Conservation (phyloP, 2,113 vertebrate species). For the Osmerus eperlanus region DNA sequence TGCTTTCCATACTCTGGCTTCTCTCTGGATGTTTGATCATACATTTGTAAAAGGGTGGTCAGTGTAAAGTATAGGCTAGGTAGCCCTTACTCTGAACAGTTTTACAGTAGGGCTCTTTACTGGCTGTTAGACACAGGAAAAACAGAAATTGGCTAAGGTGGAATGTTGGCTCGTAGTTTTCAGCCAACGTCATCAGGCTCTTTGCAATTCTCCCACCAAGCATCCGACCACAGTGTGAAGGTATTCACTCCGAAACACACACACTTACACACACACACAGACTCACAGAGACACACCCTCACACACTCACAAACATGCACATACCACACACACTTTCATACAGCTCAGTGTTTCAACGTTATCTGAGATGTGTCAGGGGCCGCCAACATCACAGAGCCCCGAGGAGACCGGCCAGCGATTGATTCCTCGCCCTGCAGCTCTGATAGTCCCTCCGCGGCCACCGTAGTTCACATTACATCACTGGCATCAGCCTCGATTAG, state of each 20-base stretch:
- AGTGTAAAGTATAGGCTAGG: too few species aligned
- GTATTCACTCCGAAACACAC: neutral
- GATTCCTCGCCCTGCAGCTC: constrained; percentile 32
- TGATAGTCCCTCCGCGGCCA: constrained; percentile 39
- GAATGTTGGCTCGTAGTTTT: neutral
- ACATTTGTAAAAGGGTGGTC: neutral
- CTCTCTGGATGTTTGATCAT: neutral
- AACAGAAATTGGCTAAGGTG: neutral
- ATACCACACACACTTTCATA: neutral
- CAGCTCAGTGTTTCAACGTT: constrained; percentile 33
- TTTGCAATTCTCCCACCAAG: constrained; percentile 19
- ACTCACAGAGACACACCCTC: neutral
- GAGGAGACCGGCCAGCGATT: constrained; percentile 19
- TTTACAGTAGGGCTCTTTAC: too few species aligned
- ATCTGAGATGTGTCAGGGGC: constrained; percentile 45
- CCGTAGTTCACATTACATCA: constrained; percentile 64
- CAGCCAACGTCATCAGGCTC: constrained; percentile 7
- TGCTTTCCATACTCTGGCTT: neutral
- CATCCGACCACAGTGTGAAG: constrained; percentile 4
- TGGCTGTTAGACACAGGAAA: neutral
- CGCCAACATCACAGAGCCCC: constrained; percentile 22
- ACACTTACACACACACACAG: neutral
- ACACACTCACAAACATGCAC: neutral
- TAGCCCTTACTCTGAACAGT: too few species aligned
- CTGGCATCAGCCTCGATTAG: constrained; percentile 50